Percentiles rank a stretch among this genome's conserved stretches.
Evolutionary conservation across 2,797 vertebrate species (phyloP).

Genomic region (Kryptopterus vitreolus): DNA sequence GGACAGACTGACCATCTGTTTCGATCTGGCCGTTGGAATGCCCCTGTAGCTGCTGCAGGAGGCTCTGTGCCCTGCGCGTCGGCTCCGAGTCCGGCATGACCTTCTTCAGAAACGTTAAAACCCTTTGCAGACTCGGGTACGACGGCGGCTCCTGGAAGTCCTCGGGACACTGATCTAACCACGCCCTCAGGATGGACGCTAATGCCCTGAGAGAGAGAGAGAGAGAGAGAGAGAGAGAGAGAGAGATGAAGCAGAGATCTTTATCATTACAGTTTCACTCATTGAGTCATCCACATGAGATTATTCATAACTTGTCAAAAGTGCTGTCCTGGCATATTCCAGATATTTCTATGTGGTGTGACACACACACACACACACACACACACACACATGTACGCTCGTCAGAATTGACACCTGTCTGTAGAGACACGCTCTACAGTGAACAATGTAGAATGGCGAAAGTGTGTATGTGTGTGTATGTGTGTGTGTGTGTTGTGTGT

Average conservation of each 20-base stretch:
- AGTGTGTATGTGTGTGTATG: too few species aligned
- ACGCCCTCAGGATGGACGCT: slow-evolving; percentile 86
- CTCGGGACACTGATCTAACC: slow-evolving; percentile 92
- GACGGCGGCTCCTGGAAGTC: slow-evolving; percentile 89
- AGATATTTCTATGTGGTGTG: not conserved
- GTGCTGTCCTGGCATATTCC: not conserved
- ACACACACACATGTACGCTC: too few species aligned
- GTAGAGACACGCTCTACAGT: not conserved
- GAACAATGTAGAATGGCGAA: not conserved
- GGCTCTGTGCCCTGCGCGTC: slow-evolving; percentile 79
- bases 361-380: too few species aligned
- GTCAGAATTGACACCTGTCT: too few species aligned
- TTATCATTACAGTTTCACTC: not conserved
- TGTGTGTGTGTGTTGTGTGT: too few species aligned
- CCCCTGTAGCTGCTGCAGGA: slow-evolving; percentile 85
- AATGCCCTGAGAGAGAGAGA: slow-evolving; percentile 72
- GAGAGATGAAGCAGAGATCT: not conserved
- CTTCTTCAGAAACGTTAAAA: slow-evolving; percentile 82
- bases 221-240: not conserved
- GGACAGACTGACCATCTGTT: slow-evolving; percentile 70
- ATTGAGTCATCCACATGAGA: not conserved
- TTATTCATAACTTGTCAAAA: slow-evolving; percentile 22
- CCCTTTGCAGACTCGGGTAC: slow-evolving; percentile 79
- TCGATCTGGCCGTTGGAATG: slow-evolving; percentile 75
- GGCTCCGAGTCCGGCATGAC: slow-evolving; percentile 84